Evolutionary conservation across 2,113 vertebrate genomes (phyloP), one percentile per base, ranked within the genome.

Genomic region (Xiphophorus maculatus): DNA sequence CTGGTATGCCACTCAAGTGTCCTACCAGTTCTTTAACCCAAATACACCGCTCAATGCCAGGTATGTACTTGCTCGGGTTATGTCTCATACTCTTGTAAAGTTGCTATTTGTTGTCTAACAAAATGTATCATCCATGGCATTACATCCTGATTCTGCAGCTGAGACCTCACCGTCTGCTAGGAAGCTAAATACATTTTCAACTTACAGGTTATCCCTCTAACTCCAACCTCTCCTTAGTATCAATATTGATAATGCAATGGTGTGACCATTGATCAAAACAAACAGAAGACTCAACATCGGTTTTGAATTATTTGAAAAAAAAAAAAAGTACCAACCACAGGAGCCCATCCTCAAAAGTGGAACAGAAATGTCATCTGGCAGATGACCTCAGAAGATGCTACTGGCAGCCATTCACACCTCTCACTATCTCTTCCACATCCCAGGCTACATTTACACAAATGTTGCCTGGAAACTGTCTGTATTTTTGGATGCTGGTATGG

Each of bases 11-110:
- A 95, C 96, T 0, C 96, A 96, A 73, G 97, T 99, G 85, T 97
- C 97, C 69, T 91, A 95, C 48, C 97, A 98, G 88, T 99, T 99
- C 93, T 99, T 99, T 92, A 96, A 96, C 40, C 95, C 97, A 14
- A 97, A 94, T 73, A 96, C 96, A n/a, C 97, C 97, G 6, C 79
- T 94, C 78, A 99, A 99, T 0, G 96, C 98, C 84, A 96, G 95
- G 97, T 99, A 90, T 91, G 91, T 66, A 3, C 1, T 10, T 19
- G 3, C 35, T 10, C 14, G 7, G 51, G 4, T 44, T 66, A 11
- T 30, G 25, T 15, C 28, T n/a, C n/a, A 28, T 25, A 9, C 40
- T 28, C 28, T 68, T 63, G 19, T 32, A n/a, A 4, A 64, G 44
- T n/a, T 30, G 17, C 19, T 35, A 11, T 25, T 64, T 25, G 25